A percentile compares a stretch with the other conserved stretches of the same genome.
Evolutionary conservation across 2,113 vertebrate species (phyloP).

Genomic region (Bettongia penicillata): DNA sequence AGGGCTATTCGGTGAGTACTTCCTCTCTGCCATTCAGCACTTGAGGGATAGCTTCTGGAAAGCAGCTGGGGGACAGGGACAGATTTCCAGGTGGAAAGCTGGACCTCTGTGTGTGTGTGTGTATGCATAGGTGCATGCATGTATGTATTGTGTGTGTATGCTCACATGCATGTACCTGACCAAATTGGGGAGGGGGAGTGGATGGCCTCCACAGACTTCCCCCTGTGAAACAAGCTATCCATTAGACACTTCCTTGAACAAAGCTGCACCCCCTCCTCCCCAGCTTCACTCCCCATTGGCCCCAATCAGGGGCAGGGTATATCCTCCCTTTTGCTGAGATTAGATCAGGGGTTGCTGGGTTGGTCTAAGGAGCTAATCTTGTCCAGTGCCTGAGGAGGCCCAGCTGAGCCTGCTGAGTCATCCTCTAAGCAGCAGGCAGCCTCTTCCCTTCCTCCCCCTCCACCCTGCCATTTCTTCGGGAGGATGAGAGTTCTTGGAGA

Average conservation of each 20-base stretch:
- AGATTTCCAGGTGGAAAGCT: neutral
- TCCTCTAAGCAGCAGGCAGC: neutral
- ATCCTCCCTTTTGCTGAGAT: neutral
- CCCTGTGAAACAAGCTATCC: neutral
- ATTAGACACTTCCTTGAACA: neutral
- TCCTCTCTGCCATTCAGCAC: neutral
- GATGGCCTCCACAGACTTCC: neutral
- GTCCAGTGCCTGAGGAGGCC: neutral
- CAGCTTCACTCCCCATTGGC: neutral
- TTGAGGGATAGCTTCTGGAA: neutral
- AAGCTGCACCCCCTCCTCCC: neutral
- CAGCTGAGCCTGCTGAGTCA: slow-evolving; percentile 12
- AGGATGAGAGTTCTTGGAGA: neutral
- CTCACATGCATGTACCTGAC: neutral
- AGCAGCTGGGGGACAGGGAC: neutral
- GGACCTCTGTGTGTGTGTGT: no score
- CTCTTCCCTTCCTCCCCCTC: neutral
- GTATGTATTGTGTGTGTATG: neutral
- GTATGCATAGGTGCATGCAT: no score
- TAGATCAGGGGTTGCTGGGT: neutral
- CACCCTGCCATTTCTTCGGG: neutral
- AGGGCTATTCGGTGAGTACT: neutral
- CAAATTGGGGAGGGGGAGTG: neutral
- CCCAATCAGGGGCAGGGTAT: neutral
- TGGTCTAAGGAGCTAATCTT: neutral